Percentiles rank a stretch among this genome's conserved stretches.
phyloP scores from a whole-genome alignment of 2,113 vertebrate genomes.

The Arvicanthis niloticus region DNA sequence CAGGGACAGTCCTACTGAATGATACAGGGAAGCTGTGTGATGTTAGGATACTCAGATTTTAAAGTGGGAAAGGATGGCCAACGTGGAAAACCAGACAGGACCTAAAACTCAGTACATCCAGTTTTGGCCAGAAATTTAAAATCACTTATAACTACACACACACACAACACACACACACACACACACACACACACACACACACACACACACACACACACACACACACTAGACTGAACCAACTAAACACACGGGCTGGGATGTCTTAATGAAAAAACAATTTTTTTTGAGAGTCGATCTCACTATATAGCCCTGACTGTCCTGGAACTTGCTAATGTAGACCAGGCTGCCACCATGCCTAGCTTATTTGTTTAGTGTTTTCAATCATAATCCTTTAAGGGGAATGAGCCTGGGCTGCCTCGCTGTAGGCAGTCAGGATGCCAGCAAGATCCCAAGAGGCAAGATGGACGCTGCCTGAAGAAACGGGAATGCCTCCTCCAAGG shows the following conservation, averaged over 20 bases:
- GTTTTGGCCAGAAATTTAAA: not conserved
- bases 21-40: no score
- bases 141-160: not conserved
- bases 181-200: no score
- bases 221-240: not conserved
- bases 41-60: not conserved
- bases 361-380: not conserved
- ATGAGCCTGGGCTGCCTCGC: not conserved
- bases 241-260: not conserved
- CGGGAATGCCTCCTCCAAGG: not conserved
- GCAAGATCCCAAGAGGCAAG: accelerated
- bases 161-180: no score
- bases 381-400: not conserved
- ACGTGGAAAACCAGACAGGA: not conserved
- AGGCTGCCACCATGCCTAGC: not conserved
- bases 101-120: not conserved
- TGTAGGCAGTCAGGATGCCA: not conserved
- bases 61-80: not conserved
- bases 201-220: no score
- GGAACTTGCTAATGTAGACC: not conserved
- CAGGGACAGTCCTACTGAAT: not conserved
- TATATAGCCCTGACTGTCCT: not conserved
- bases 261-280: not conserved
- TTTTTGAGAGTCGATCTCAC: not conserved
- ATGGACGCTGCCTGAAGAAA: accelerated